Evolutionary conservation across 2,797 vertebrate genomes (phyloP), one percentile per base, ranked within the genome.

Genomic region (Siniperca obscura): DNA sequence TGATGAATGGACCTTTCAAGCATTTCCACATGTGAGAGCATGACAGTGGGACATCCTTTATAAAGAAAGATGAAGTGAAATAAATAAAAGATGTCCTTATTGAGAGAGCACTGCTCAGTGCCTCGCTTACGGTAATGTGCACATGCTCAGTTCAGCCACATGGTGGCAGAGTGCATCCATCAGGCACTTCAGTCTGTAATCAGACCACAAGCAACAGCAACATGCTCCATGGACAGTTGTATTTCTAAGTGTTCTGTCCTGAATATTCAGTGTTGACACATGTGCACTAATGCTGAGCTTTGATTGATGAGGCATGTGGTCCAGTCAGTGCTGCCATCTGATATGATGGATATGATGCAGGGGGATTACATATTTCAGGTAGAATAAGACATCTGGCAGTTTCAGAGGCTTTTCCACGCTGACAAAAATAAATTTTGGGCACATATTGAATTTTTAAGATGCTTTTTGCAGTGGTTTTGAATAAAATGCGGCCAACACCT

Each of bases 121-220:
- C 12, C 8, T 9, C 3, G 16, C 3, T 46, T 0, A 14, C 2
- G 65, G 38, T 21, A 16, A 55, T 13, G 48, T 83, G 86, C 75
- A 85, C 82, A 83, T 83, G 74, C 82, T 80, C 27, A 40, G 12
- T 59, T 82, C 12, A 70, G 76, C 90, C 93, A 92, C 85, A 82
- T 14, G 92, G 87, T 85, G 91, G 90, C 89, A 90, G 83, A 66
- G 7, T 86, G 50, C 5, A 53, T 65, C 78, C 65, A 87, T 48
- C 11, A 74, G 78, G 34, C 25, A 50, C 40, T 17, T 61, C 7
- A 16, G 38, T 36, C 7, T 55, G 25, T 3, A 9, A n/a, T 25
- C 30, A 44, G 19, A 27, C 8, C 62, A 19, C 19, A 72, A 19
- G 36, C 38, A 74, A 9, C 40, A 21, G 16, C 14, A 42, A 50